Percentiles rank a stretch among this genome's conserved stretches.
Evolutionary conservation across 2,113 vertebrate genomes (phyloP).

Genomic region (Campylorhamphus procurvoides): DNA sequence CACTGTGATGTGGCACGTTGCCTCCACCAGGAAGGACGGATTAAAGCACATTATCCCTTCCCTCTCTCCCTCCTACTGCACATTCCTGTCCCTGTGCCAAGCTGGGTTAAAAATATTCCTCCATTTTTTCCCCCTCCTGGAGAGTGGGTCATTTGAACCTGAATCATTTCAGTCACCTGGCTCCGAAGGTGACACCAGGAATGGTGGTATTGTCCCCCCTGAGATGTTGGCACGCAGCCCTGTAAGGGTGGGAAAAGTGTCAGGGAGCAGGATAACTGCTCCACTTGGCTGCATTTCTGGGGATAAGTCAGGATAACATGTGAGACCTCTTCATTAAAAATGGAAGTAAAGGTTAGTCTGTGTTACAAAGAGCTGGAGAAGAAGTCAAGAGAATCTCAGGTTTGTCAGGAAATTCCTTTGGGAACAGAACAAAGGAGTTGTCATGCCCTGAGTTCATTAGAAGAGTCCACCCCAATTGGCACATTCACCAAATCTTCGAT

Average conservation of each 20-base stretch:
- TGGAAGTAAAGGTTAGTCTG: background rate
- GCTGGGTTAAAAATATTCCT: background rate
- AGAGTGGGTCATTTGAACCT: background rate
- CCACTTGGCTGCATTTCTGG: too few relatives aligned
- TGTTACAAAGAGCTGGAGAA: background rate
- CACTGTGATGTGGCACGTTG: background rate
- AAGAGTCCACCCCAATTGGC: background rate
- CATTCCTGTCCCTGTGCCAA: background rate
- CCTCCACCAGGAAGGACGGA: background rate
- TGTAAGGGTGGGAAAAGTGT: background rate
- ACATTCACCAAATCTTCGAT: background rate
- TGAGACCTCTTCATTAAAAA: background rate
- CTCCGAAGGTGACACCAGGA: background rate
- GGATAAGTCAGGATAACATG: fast-evolving
- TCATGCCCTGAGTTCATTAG: background rate
- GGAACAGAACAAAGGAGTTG: background rate
- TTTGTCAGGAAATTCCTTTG: background rate
- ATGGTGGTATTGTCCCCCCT: background rate
- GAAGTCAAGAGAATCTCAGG: background rate
- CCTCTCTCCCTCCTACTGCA: background rate
- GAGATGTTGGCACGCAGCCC: background rate
- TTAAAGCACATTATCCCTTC: background rate
- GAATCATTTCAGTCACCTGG: background rate
- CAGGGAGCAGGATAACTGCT: background rate
- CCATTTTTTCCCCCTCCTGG: background rate